Conservation (phyloP, 2,888 invertebrate genomes). For the Leucozona laternaria region DNA sequence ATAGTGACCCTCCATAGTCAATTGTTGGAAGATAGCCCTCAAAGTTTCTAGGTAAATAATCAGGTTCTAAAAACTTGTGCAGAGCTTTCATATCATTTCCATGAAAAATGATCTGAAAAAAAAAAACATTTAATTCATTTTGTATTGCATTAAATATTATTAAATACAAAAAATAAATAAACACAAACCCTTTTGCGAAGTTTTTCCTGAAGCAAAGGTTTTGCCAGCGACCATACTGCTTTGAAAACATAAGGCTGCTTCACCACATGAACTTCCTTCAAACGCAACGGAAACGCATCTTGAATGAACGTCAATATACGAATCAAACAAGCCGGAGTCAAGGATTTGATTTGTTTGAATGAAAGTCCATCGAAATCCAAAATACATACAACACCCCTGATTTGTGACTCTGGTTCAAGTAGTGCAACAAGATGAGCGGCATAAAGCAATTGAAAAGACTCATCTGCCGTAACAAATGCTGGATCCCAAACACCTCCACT, state of each 20-base stretch:
- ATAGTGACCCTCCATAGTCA: constrained; percentile 90
- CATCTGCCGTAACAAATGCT: constrained; percentile 89
- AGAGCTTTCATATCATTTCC: constrained; percentile 91
- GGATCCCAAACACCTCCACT: constrained; percentile 92
- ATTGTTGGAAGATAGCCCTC: constrained; percentile 90
- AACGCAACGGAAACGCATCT: constrained; percentile 92
- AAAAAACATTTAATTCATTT: too few relatives aligned
- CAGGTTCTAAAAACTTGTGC: constrained; percentile 88
- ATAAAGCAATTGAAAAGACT: constrained; percentile 91
- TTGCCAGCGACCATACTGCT: constrained; percentile 93
- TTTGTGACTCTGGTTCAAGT: constrained; percentile 90
- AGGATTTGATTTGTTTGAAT: constrained; percentile 88
- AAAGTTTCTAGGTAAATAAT: constrained; percentile 90
- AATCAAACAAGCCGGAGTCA: constrained; percentile 90
- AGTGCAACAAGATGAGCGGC: constrained; percentile 91
- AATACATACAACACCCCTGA: constrained; percentile 90
- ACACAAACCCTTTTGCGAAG: constrained; percentile 88
- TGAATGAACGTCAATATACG: constrained; percentile 92
- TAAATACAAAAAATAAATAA: not conserved
- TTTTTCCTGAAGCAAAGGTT: constrained; percentile 92
- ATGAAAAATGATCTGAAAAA: constrained; percentile 90
- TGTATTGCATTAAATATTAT: too few relatives aligned
- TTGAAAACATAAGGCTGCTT: constrained; percentile 94
- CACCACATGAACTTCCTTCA: constrained; percentile 94
- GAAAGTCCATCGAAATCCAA: constrained; percentile 93